Conservation (phyloP, 2,888 invertebrate genomes). For the Philhelius pedissequus region DNA sequence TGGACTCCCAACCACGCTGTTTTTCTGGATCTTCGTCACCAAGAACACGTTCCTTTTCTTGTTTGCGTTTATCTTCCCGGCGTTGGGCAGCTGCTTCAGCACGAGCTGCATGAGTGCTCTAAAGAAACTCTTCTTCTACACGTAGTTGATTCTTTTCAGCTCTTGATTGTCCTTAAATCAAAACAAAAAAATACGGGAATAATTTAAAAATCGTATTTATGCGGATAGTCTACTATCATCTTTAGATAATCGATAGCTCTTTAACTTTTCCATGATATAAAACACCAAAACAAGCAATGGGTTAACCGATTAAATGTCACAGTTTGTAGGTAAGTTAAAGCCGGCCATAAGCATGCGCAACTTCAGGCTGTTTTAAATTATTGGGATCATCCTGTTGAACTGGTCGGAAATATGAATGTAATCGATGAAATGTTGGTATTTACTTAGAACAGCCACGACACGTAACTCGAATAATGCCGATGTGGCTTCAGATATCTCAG, state of each 20-base stretch:
- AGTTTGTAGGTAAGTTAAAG: conserved; percentile 86
- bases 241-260: conserved; percentile 90
- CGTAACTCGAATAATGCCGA: conserved; percentile 90
- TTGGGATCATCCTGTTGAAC: conserved; percentile 91
- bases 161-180: conserved; percentile 87
- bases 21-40: conserved; percentile 98
- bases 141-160: conserved; percentile 96
- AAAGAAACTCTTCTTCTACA: conserved; percentile 95
- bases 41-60: conserved; percentile 95
- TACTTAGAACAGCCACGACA: conserved; percentile 86
- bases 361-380: conserved; percentile 86
- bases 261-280: conserved; percentile 94
- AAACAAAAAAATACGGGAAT: conserved; percentile 25
- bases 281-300: conserved; percentile 93
- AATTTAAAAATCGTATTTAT: not conserved
- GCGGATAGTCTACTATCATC: conserved; percentile 83
- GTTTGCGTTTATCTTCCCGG: conserved; percentile 94
- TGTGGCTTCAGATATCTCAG: conserved; percentile 94
- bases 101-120: conserved; percentile 96
- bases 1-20: conserved; percentile 97
- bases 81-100: conserved; percentile 97
- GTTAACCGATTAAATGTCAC: conserved; percentile 84
- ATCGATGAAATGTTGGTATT: conserved; percentile 91
- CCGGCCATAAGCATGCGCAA: conserved; percentile 89
- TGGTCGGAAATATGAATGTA: conserved; percentile 99